Conservation (phyloP, 64 coral and sea anemone genomes). For the Porites australiensis region DNA sequence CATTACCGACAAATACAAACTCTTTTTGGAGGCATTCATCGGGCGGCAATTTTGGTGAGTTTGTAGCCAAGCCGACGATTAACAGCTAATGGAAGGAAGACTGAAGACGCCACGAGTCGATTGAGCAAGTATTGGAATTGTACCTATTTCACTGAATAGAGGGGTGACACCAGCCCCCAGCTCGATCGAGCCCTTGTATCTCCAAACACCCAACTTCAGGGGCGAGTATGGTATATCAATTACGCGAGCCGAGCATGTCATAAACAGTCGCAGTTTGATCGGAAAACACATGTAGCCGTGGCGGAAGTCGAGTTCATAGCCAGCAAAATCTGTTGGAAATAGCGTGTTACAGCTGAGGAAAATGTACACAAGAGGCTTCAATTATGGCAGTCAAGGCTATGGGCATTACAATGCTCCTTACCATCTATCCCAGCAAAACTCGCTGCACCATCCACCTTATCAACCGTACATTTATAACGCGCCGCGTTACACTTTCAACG, state of each 20-base stretch:
- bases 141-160: constrained; percentile 36
- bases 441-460: constrained; percentile 54
- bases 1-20: constrained; percentile 22
- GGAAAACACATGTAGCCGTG: constrained; percentile 41
- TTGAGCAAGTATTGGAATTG: constrained; percentile 52
- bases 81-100: constrained; percentile 3
- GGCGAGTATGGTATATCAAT: constrained; percentile 50
- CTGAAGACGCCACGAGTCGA: background rate
- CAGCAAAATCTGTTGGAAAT: background rate
- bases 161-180: background rate
- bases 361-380: constrained; percentile 67
- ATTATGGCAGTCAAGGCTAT: constrained; percentile 51
- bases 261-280: constrained; percentile 63
- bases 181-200: constrained; percentile 56
- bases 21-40: background rate
- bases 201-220: background rate
- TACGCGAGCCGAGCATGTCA: constrained; percentile 45
- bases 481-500: constrained; percentile 51
- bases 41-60: background rate
- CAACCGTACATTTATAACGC: constrained; percentile 68
- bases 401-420: constrained; percentile 47
- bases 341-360: background rate
- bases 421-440: constrained; percentile 56
- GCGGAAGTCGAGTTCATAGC: constrained; percentile 38
- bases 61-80: background rate